Base-by-base conservation (phyloP, 2,888 invertebrate genomes). In the Hetaerina titia region DNA sequence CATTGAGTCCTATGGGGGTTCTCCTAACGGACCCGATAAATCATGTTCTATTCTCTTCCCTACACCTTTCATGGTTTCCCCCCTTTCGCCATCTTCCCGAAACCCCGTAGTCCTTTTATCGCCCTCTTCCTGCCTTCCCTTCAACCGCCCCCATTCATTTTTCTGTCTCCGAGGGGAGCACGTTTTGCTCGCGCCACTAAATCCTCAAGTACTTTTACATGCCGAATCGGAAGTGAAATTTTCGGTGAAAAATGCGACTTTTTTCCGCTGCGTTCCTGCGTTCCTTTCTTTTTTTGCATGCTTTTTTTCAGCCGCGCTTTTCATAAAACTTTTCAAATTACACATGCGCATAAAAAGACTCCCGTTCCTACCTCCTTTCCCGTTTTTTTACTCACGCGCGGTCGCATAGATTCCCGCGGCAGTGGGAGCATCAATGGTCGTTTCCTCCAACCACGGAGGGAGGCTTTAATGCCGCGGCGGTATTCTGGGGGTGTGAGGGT, bases 161-260 rank as follows among this genome's bases (percentile, higher is more conserved):
- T 81, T 31, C 81, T 81, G 31, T 81, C 81, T 81, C 81, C 31
- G 81, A 2, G 31, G 31, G 31, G 81, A 31, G 13, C 31, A 22
- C 81, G 81, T 31, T 81, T 81, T 81, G 81, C 81, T 81, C 81
- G 81, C 81, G 31, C 81, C 81, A 81, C 81, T 81, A 81, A 81
- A 81, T 81, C 81, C 81, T 81, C 81, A n/a, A 81, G 81, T 31
- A 81, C 81, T 81, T 31, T 31, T 81, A 81, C 81, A 81, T 81
- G 81, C 81, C 81, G 81, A 81, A 81, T 81, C 31, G 81, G 81
- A 81, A 81, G 81, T 81, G 31, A 81, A 81, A 81, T 81, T 81
- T 81, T 81, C 81, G 81, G 81, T 81, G 81, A 81, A 81, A 81
- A 81, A 81, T 31, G 81, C 81, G 81, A 81, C 81, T 31, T 81